These are phyloP conservation scores for Pseudoatta argentina DNA, from an alignment of 1,140 invertebrate species.

Conservation along the genomic window DNA sequence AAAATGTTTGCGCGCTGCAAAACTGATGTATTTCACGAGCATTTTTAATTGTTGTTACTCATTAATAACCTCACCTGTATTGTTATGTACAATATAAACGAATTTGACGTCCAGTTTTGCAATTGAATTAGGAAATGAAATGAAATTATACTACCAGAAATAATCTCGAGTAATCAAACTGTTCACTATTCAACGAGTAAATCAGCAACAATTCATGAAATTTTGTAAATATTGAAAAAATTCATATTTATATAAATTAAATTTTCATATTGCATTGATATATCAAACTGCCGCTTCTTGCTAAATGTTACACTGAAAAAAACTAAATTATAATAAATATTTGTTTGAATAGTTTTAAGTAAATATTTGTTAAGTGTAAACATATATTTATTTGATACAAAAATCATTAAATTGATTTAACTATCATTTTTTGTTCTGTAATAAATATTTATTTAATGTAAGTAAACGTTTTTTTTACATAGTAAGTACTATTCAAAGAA, in stretches of 20 bases:
- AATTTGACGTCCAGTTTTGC: background rate
- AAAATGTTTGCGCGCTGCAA: slow-evolving; percentile 27
- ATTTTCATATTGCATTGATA: background rate
- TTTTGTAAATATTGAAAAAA: background rate
- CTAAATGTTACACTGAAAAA: background rate
- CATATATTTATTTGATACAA: too few relatives aligned
- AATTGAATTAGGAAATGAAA: background rate
- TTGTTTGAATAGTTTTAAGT: too few relatives aligned
- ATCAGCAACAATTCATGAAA: background rate
- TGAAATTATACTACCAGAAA: background rate
- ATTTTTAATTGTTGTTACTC: slow-evolving; percentile 38
- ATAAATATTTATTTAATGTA: too few relatives aligned
- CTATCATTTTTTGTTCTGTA: too few relatives aligned
- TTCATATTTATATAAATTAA: slow-evolving; percentile 6
- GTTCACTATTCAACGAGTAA: background rate
- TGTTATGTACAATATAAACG: background rate
- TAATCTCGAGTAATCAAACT: background rate
- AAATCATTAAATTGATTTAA: too few relatives aligned
- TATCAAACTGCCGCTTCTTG: background rate
- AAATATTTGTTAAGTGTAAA: too few relatives aligned
- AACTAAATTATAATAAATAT: too few relatives aligned
- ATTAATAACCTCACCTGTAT: slow-evolving; percentile 32
- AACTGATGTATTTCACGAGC: slow-evolving; percentile 35
- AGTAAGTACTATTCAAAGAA: too few relatives aligned
- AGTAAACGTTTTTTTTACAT: too few relatives aligned